Evolutionary conservation across 2,888 invertebrate genomes (phyloP).

Genomic region (Escarpia spicata): DNA sequence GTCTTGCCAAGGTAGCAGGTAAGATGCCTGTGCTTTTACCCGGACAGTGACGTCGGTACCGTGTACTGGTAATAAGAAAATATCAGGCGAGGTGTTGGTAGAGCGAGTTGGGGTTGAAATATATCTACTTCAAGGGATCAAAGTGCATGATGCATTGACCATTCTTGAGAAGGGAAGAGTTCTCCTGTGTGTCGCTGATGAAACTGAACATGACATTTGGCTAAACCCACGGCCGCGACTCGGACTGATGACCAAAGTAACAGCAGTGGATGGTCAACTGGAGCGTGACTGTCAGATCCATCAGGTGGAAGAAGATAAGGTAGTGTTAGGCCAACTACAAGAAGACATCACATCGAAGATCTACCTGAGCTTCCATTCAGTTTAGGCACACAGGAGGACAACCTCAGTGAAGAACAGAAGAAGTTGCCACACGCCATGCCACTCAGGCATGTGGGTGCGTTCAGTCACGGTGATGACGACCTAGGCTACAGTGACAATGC

Average conservation of each 20-base stretch:
- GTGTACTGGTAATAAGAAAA: not conserved
- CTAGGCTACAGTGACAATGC: not conserved
- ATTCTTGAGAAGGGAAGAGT: no score
- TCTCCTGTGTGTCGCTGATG: no score
- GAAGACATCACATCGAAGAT: not conserved
- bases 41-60: not conserved
- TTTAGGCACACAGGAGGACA: not conserved
- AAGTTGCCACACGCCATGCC: no score
- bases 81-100: not conserved
- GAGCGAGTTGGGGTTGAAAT: not conserved
- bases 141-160: not conserved
- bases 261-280: not conserved
- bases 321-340: not conserved
- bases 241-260: not conserved
- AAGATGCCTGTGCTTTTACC: no score
- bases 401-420: no score
- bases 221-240: no score
- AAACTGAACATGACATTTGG: no score
- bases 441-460: no score
- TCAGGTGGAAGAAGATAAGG: not conserved
- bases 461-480: not conserved
- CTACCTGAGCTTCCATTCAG: not conserved
- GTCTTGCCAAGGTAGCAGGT: not conserved
- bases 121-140: not conserved
- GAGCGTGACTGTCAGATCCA: not conserved